Evolutionary conservation across 2,888 invertebrate species (phyloP), one percentile per base, ranked within the genome.

Genomic region (Conops quadrifasciatus): DNA sequence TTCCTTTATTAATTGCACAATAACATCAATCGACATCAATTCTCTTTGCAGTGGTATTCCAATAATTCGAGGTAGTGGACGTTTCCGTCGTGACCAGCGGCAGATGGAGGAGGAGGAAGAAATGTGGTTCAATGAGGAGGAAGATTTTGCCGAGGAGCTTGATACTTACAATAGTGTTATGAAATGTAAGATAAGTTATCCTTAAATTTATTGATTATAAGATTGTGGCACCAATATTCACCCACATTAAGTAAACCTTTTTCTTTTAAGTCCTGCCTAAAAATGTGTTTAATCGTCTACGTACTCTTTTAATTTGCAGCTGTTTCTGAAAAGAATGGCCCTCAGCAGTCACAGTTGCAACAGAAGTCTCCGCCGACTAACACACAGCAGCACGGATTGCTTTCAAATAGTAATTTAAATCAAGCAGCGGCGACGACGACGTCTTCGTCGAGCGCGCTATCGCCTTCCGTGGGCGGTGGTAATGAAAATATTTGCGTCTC

Each of bases 101-200:
- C 94, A 96, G 84, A 90, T 97, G 80, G 98, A 98, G 77, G 97
- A 98, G 82, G 98, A 98, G 80, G 98, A 98, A 83, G 98, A 98
- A 87, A 95, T 97, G 92, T 98, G 97, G 97, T 98, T 98, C 87
- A 96, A 97, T 83, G 96, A 97, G 80, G 98, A 98, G 77, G 97
- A 97, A 83, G 96, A 96, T 83, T 92, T 94, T 75, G 93, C 94
- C 74, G 95, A 96, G 81, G 93, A 92, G 74, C 81, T 85, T 56
- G 86, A 86, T 75, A 83, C 84, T 60, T 86, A 85, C 73, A 85
- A 83, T 74, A 84, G 81, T 75, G 85, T 84, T 75, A 85, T 86
- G 81, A 86, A 85, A 81, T 83, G 86, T 86, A 79, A 81, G 81
- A 56, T 3, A 58, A 58, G 21, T 16, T 26, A 58, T 36, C 9